Conservation (phyloP, 2,888 invertebrate species). For the Helleia helle region DNA sequence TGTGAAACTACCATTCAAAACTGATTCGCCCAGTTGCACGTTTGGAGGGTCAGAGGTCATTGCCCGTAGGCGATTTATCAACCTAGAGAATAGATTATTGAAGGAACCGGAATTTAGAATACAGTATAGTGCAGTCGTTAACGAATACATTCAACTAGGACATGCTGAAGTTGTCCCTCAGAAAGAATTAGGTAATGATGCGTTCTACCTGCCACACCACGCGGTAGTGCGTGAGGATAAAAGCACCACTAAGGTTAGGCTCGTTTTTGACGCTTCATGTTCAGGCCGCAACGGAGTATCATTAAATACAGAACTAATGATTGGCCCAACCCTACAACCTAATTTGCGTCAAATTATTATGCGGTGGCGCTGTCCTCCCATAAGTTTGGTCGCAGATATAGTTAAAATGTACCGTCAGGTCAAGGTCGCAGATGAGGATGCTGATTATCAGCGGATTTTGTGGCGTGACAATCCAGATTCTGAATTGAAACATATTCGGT, state of each 20-base stretch:
- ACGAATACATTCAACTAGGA: too few relatives aligned
- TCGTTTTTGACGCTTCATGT: too few relatives aligned
- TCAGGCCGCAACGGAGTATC: too few relatives aligned
- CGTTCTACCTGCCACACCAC: too few relatives aligned
- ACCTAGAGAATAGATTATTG: neutral
- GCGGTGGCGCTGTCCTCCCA: slow-evolving; percentile 19
- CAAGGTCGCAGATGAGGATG: slow-evolving; percentile 12
- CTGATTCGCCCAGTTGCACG: too few relatives aligned
- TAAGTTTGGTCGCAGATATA: slow-evolving; percentile 20
- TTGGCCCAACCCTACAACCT: slow-evolving; percentile 24
- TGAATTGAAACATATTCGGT: slow-evolving; percentile 10
- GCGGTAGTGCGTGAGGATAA: too few relatives aligned
- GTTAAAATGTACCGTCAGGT: slow-evolving; percentile 27
- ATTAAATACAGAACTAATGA: slow-evolving; percentile 19
- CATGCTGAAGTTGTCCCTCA: too few relatives aligned
- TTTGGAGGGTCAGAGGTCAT: too few relatives aligned
- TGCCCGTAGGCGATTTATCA: neutral
- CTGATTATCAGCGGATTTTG: slow-evolving; percentile 17
- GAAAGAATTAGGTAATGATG: too few relatives aligned
- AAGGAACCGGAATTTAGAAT: slow-evolving; percentile 3
- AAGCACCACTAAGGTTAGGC: too few relatives aligned
- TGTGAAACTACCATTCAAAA: too few relatives aligned
- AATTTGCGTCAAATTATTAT: slow-evolving; percentile 24
- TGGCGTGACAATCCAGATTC: slow-evolving; percentile 15
- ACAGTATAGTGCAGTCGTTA: slow-evolving; percentile 5